Evolutionary conservation across 2,113 vertebrate genomes (phyloP), one percentile per base, ranked within the genome.

Genomic region (Ancistrus triradiatus): DNA sequence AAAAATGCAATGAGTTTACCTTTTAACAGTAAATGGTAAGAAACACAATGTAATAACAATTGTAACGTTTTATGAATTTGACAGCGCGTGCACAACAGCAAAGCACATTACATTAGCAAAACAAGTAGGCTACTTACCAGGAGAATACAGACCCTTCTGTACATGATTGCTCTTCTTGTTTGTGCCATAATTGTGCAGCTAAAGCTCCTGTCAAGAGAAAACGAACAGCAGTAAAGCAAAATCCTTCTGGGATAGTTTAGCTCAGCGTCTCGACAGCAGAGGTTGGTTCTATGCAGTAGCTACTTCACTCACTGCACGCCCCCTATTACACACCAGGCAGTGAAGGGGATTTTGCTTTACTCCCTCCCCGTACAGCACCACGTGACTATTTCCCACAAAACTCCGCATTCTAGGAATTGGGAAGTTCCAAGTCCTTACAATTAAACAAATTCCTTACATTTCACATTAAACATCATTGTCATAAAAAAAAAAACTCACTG

Each of bases 271-370:
- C n/a, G n/a, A n/a, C n/a, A n/a, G n/a, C n/a, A n/a, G n/a, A n/a
- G n/a, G n/a, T n/a, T n/a, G n/a, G n/a, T n/a, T n/a, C n/a, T n/a
- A n/a, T n/a, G n/a, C n/a, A n/a, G n/a, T n/a, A n/a, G n/a, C n/a
- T n/a, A n/a, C 4, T 9, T n/a, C 4, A 4, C 4, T 25, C 4
- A 0, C 3, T 21, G 1, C 35, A 51, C 47, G 47, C 60, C 60
- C 59, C 1, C 10, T 25, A 7, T n/a, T n/a, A 2, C 22, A 9
- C 56, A 6, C 7, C 4, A 19, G 7, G 17, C 10, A 15, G 10
- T 4, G 31, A 14, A 28, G 61, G 51, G 63, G 51, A 47, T 56
- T 65, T 65, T 52, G 19, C 2, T n/a, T 19, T 28, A 50, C 35
- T 2, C 18, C 31, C 8, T 3, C 5, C 2, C 7, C 1, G 10